Percentiles rank a stretch among this genome's conserved stretches.
Evolutionary conservation across 92 coral and sea anemone species (phyloP).

Genomic region (Actinernus sp.): DNA sequence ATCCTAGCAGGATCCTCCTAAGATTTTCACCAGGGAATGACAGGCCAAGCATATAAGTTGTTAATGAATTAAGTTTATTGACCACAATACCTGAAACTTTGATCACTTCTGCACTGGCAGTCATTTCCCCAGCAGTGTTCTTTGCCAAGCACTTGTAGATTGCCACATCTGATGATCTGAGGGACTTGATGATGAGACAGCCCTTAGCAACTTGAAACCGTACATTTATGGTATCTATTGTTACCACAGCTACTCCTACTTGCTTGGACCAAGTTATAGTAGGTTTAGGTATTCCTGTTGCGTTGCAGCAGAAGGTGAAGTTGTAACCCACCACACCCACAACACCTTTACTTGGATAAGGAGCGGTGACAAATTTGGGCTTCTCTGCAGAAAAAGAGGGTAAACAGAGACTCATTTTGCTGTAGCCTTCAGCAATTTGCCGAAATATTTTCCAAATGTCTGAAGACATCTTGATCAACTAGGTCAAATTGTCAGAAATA

Average conservation of each 20-base stretch:
- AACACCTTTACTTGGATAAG: constrained; percentile 26
- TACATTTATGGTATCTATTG: constrained; percentile 9
- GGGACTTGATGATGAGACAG: constrained; percentile 18
- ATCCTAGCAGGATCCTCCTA: too few relatives aligned
- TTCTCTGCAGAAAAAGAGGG: background rate
- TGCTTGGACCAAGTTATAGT: constrained; percentile 17
- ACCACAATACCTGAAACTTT: constrained; percentile 31
- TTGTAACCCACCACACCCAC: constrained; percentile 11
- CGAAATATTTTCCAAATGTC: too few relatives aligned
- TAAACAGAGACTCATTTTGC: too few relatives aligned
- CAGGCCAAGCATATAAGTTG: too few relatives aligned
- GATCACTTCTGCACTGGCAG: constrained; percentile 18
- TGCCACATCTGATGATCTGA: constrained; percentile 26
- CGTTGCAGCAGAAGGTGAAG: constrained; percentile 28
- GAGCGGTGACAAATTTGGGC: constrained; percentile 11
- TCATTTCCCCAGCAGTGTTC: constrained; percentile 49
- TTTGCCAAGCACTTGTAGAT: constrained; percentile 45
- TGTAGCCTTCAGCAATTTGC: too few relatives aligned
- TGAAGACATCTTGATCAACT: too few relatives aligned
- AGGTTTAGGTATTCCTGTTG: constrained; percentile 21
- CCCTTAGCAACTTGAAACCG: background rate
- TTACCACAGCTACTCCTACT: background rate
- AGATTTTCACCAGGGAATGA: too few relatives aligned
- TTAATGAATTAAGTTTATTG: too few relatives aligned
- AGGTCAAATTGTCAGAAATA: too few relatives aligned